phyloP scores from a whole-genome alignment of 2,797 vertebrate species.

The Pelobates cultripes region DNA sequence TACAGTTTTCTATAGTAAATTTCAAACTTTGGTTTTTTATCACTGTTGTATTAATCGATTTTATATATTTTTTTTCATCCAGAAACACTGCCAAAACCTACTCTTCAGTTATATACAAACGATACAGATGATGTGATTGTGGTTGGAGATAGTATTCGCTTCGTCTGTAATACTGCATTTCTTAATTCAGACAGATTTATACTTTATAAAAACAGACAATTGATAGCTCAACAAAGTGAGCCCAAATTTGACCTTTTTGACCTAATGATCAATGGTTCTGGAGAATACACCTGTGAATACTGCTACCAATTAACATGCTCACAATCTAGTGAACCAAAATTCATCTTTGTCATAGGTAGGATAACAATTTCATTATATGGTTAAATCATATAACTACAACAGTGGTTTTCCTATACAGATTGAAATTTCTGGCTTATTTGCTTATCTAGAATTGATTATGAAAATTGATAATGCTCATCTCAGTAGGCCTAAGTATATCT shows the following conservation, averaged over 20 bases:
- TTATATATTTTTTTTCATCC: not conserved
- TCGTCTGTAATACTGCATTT: constrained; percentile 4
- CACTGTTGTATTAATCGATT: no score
- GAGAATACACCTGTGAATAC: constrained; percentile 24
- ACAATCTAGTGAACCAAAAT: not conserved
- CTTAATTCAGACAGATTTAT: not conserved
- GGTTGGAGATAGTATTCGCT: not conserved
- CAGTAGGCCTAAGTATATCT: no score
- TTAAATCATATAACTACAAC: not conserved
- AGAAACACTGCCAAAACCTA: constrained; percentile 11
- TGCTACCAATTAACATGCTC: not conserved
- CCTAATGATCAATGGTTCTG: not conserved
- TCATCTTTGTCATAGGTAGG: constrained; percentile 31
- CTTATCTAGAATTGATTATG: no score
- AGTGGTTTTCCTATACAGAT: not conserved
- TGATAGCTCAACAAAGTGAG: not conserved
- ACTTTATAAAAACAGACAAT: not conserved
- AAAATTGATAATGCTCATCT: no score
- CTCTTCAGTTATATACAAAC: not conserved
- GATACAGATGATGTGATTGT: constrained; percentile 12
- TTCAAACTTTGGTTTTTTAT: no score
- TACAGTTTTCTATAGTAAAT: no score
- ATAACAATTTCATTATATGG: not conserved
- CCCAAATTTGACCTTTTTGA: not conserved
- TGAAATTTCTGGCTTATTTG: not conserved